Base-by-base conservation (phyloP, 1,140 invertebrate species). In the Drosophila ogumai region DNA sequence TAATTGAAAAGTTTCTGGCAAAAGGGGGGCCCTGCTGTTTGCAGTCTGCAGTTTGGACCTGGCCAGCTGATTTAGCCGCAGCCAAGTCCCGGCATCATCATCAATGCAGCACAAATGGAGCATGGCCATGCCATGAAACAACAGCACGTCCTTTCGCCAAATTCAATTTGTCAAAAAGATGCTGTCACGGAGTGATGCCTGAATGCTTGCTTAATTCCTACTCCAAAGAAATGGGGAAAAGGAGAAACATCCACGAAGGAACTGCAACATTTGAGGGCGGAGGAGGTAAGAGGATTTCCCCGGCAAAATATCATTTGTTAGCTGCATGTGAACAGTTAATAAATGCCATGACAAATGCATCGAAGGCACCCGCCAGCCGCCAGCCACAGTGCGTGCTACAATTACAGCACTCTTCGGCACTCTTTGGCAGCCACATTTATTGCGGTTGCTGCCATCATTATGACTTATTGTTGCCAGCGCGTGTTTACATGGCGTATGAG, bases 131-230 rank as follows among this genome's bases (percentile, higher is more conserved):
- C 60, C 60, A 88, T 88, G 84, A 84, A 80, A 88, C 85, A 88
- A 88, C 85, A 88, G 85, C 84, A 88, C 84, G 84, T 88, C 60
- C 71, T 3, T 25, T 84, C 54, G 58, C 72, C 79, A 82, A 82
- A 88, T 88, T 88, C 84, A 88, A 88, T 88, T 88, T 88, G 84
- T 88, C 84, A 88, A 88, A 87, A 88, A 81, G 84, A 88, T 88
- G 80, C 85, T 88, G 84, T 87, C 79, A 87, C 79, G 82, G 63
- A 87, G 79, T 66, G 75, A 87, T 69, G 75, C 76, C 81, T 88
- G 84, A 88, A 88, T 88, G 84, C 84, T 88, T 81, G 77, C 85
- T 88, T 88, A 88, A 88, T 88, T 88, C 80, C 65, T 84, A 9
- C 6, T 46, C 56, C 61, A 19, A 38, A 38, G 52, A 52, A 72